These are phyloP conservation scores for Dendrophyllia cribrosa DNA, from an alignment of 64 coral and sea anemone genomes.

Conservation along the genomic window DNA sequence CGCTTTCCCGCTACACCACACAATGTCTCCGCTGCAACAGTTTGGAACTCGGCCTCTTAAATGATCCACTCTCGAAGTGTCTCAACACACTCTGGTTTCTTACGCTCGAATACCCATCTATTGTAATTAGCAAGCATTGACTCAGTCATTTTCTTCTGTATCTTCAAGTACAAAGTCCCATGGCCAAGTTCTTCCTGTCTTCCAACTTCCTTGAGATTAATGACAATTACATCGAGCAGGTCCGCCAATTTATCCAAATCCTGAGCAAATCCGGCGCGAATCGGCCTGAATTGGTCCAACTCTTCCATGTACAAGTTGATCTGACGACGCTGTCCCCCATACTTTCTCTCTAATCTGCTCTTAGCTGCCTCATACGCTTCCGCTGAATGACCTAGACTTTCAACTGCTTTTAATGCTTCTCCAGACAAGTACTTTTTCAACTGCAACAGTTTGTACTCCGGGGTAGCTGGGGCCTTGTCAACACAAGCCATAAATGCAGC, in stretches of 20 bases:
- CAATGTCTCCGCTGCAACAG: constrained; percentile 30
- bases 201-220: constrained; percentile 48
- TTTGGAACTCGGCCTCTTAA: constrained; percentile 61
- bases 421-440: constrained; percentile 52
- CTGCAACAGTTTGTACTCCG: constrained; percentile 72
- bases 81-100: constrained; percentile 37
- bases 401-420: constrained; percentile 45
- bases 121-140: neutral
- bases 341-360: constrained; percentile 53
- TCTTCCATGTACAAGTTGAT: constrained; percentile 28
- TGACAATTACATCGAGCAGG: constrained; percentile 18
- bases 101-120: constrained; percentile 22
- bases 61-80: constrained; percentile 52
- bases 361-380: constrained; percentile 39
- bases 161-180: constrained; percentile 21
- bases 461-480: constrained; percentile 57
- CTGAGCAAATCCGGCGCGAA: constrained; percentile 16
- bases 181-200: constrained; percentile 25
- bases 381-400: constrained; percentile 47
- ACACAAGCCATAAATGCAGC: constrained; percentile 62
- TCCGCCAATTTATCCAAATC: constrained; percentile 56
- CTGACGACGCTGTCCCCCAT: constrained; percentile 45
- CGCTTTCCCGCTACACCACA: neutral
- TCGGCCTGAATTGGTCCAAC: constrained; percentile 48
- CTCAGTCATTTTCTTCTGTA: constrained; percentile 35